phyloP scores from a whole-genome alignment of 2,888 invertebrate species.

The Acleris laterana region DNA sequence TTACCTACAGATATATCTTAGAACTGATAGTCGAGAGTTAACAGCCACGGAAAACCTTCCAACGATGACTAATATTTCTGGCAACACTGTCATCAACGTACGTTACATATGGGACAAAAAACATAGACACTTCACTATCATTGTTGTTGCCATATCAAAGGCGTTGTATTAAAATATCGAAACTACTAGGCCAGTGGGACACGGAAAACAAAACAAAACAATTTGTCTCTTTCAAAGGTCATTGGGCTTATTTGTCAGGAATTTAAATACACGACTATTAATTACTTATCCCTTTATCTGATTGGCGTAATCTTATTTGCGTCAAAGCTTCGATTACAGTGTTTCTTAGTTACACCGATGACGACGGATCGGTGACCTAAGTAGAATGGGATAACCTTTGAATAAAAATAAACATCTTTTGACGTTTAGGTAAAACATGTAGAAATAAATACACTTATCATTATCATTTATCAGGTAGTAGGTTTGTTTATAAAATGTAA shows the following conservation, averaged over 20 bases:
- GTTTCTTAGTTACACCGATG: conserved; percentile 24
- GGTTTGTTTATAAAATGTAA: too few species aligned
- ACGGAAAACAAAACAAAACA: conserved; percentile 8
- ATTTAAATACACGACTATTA: neutral
- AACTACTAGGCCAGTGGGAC: neutral
- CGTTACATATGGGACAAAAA: conserved; percentile 7
- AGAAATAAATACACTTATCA: too few species aligned
- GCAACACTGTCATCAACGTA: conserved; percentile 38
- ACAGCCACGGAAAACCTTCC: too few species aligned
- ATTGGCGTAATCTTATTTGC: conserved; percentile 47
- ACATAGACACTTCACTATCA: neutral
- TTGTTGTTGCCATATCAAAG: conserved; percentile 7
- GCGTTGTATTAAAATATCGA: neutral
- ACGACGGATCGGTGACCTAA: conserved; percentile 21
- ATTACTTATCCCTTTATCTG: conserved; percentile 38
- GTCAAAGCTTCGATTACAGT: conserved; percentile 41
- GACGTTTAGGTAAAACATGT: too few species aligned
- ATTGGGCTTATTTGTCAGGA: conserved; percentile 4
- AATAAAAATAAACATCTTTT: conserved; percentile 18
- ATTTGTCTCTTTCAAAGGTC: neutral
- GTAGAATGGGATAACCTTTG: conserved; percentile 25
- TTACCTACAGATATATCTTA: too few species aligned
- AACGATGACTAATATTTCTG: conserved; percentile 57
- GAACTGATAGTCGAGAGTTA: too few species aligned
- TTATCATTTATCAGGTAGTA: too few species aligned